Evolutionary conservation across 2,888 invertebrate genomes (phyloP).

Genomic region (Chorisops tibialis): DNA sequence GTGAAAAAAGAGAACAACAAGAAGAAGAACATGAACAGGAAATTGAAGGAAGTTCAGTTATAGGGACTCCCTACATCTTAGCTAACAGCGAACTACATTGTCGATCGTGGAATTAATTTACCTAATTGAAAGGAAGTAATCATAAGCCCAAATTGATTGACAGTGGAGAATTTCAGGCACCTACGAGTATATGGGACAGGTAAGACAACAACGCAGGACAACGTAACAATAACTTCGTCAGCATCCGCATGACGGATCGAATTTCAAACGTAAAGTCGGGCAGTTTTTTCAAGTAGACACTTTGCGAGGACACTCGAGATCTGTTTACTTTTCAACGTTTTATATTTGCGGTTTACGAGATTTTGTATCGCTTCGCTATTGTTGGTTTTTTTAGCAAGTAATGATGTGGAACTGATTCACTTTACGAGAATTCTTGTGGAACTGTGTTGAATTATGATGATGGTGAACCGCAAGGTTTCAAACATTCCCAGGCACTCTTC

Average conservation of each 20-base stretch:
- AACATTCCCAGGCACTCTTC: no score
- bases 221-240: constrained; percentile 4
- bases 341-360: no score
- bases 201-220: background rate
- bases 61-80: constrained; percentile 10
- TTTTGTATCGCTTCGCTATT: no score
- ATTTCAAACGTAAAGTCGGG: background rate
- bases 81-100: constrained; percentile 6
- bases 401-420: background rate
- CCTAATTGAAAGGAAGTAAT: constrained; percentile 33
- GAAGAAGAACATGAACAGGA: constrained; percentile 18
- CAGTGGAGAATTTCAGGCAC: background rate
- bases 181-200: no score
- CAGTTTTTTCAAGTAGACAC: background rate
- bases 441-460: no score
- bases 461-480: no score
- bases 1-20: background rate
- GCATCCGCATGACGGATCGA: constrained; percentile 20
- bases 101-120: constrained; percentile 17
- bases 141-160: constrained; percentile 29
- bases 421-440: background rate
- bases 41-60: constrained; percentile 23
- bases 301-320: background rate
- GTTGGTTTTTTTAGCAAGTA: background rate
- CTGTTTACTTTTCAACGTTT: no score